These are phyloP conservation scores for Ooceraea biroi DNA, from an alignment of 1,140 invertebrate species.

Conservation along the genomic window DNA sequence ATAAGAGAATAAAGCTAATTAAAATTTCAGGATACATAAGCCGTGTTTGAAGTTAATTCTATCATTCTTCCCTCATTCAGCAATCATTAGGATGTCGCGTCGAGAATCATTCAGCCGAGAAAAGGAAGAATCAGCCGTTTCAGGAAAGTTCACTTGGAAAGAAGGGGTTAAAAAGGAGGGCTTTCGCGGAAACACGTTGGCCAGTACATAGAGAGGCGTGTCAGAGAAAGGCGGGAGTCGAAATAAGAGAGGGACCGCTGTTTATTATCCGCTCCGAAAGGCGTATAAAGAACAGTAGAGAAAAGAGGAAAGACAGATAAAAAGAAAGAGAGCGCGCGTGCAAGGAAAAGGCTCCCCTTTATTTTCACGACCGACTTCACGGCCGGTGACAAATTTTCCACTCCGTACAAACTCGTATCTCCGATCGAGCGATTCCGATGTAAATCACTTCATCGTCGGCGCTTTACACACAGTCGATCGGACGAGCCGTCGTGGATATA, in stretches of 20 bases:
- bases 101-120: slow-evolving; percentile 6
- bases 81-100: not conserved
- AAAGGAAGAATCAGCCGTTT: slow-evolving; percentile 19
- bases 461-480: slow-evolving; percentile 61
- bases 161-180: not conserved
- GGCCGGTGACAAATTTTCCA: slow-evolving; percentile 55
- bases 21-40: not conserved
- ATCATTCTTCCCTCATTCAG: not conserved
- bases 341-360: slow-evolving; percentile 5
- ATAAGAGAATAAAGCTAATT: not conserved
- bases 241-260: slow-evolving; percentile 40
- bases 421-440: slow-evolving; percentile 73
- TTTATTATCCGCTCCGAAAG: not conserved
- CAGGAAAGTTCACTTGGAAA: slow-evolving; percentile 7
- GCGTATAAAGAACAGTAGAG: not conserved
- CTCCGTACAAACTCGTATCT: slow-evolving; percentile 6
- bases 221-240: slow-evolving; percentile 36
- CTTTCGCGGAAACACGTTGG: slow-evolving; percentile 6
- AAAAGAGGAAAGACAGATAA: not conserved
- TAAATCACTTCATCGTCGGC: slow-evolving; percentile 76
- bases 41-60: not conserved
- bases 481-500: slow-evolving; percentile 48
- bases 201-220: slow-evolving; percentile 2
- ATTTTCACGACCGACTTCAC: slow-evolving; percentile 48
- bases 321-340: not conserved